Evolutionary conservation across 2,888 invertebrate genomes (phyloP).

Genomic region (Lamellibrachia satsuma): DNA sequence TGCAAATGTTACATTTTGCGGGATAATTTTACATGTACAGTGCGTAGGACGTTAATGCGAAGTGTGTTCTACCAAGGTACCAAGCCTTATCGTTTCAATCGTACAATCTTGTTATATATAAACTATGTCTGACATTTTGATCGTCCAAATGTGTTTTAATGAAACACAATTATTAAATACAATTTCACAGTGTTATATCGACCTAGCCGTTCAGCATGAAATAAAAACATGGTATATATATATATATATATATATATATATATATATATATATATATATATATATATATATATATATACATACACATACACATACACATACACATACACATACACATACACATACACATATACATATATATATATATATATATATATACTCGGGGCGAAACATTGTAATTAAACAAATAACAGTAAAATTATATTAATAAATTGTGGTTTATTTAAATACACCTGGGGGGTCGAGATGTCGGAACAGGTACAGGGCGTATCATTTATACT

Average conservation of each 20-base stretch:
- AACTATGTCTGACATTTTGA: neutral
- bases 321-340: constrained; percentile 18
- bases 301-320: constrained; percentile 17
- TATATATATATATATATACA: neutral
- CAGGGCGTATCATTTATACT: too few species aligned
- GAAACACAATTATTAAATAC: neutral
- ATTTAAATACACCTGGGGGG: too few species aligned
- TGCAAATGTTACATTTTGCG: neutral
- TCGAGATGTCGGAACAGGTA: too few species aligned
- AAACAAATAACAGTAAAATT: too few species aligned
- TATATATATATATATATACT: neutral
- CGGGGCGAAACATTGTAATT: neutral
- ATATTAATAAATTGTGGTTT: too few species aligned
- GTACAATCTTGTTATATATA: neutral
- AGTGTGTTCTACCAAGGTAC: neutral
- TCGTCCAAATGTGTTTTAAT: neutral
- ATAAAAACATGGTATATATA: neutral
- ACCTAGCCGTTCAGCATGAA: neutral
- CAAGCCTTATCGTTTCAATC: neutral
- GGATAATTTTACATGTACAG: neutral
- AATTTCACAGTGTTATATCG: neutral
- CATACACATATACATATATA: neutral
- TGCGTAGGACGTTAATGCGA: neutral
- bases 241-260: neutral
- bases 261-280: neutral